Conservation (phyloP, 2,797 vertebrate species). For the Tiaroga cobitis region DNA sequence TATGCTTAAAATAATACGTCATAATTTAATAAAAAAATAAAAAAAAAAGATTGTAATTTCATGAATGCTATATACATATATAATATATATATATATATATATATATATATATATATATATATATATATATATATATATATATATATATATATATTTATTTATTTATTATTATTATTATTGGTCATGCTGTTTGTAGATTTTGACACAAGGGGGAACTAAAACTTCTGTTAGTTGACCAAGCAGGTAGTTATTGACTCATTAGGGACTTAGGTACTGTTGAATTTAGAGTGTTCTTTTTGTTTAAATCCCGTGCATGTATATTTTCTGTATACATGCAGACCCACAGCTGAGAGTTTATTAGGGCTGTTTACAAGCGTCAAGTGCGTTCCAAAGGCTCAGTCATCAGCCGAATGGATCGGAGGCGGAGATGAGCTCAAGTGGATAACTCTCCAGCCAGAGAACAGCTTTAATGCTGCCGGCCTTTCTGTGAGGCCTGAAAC, state of each 20-base stretch:
- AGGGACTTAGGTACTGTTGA: slow-evolving; percentile 29
- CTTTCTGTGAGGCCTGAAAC: slow-evolving; percentile 51
- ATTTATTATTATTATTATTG: too few relatives aligned
- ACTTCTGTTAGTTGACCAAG: background rate
- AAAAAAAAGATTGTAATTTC: background rate
- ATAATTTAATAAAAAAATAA: background rate
- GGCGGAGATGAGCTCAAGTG: slow-evolving; percentile 58
- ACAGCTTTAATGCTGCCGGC: slow-evolving; percentile 63
- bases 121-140: too few relatives aligned
- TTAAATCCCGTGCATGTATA: slow-evolving; percentile 36
- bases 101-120: too few relatives aligned
- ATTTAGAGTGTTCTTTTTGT: slow-evolving; percentile 37
- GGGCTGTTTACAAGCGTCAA: slow-evolving; percentile 48
- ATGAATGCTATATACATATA: background rate
- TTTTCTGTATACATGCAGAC: slow-evolving; percentile 13
- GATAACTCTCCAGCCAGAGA: slow-evolving; percentile 61
- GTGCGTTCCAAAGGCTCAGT: slow-evolving; percentile 30
- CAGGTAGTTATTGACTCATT: background rate
- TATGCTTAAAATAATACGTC: background rate
- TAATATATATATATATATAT: too few relatives aligned
- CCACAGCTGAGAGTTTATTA: slow-evolving; percentile 51
- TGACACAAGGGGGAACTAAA: slow-evolving; percentile 9
- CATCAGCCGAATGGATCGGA: slow-evolving; percentile 43
- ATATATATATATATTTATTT: too few relatives aligned
- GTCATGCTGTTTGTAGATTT: background rate